Conservation (phyloP, 2,888 invertebrate species). For the Aphidoletes aphidimyza region DNA sequence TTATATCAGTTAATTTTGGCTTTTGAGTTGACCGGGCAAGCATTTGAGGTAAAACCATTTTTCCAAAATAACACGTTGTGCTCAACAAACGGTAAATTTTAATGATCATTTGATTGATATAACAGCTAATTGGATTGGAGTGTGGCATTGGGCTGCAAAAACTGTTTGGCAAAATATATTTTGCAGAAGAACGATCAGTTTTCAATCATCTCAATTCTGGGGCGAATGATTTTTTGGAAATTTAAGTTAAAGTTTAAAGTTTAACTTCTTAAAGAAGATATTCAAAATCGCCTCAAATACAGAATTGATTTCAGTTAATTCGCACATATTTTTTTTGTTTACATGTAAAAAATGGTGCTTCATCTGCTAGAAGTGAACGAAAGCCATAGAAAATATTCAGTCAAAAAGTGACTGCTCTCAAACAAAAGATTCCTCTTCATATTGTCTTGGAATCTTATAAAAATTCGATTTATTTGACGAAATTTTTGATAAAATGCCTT, state of each 20-base stretch:
- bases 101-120: conserved; percentile 15
- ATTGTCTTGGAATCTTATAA: background rate
- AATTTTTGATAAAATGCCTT: conserved; percentile 19
- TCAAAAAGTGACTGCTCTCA: background rate
- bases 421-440: background rate
- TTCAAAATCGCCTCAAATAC: too few relatives aligned
- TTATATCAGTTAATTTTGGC: conserved; percentile 31
- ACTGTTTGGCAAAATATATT: background rate
- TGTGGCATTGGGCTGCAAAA: background rate
- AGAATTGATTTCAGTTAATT: too few relatives aligned
- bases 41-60: background rate
- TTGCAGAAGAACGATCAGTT: too few relatives aligned
- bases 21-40: background rate
- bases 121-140: background rate
- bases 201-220: background rate
- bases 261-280: too few relatives aligned
- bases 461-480: conserved; percentile 21
- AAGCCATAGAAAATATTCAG: too few relatives aligned
- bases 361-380: too few relatives aligned
- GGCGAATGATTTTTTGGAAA: background rate
- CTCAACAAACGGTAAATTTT: conserved; percentile 15
- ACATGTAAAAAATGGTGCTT: too few relatives aligned
- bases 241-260: too few relatives aligned
- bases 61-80: background rate
- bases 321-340: too few relatives aligned